Base-by-base conservation (phyloP, 1,140 invertebrate species). In the Philopotamus ludificatus region DNA sequence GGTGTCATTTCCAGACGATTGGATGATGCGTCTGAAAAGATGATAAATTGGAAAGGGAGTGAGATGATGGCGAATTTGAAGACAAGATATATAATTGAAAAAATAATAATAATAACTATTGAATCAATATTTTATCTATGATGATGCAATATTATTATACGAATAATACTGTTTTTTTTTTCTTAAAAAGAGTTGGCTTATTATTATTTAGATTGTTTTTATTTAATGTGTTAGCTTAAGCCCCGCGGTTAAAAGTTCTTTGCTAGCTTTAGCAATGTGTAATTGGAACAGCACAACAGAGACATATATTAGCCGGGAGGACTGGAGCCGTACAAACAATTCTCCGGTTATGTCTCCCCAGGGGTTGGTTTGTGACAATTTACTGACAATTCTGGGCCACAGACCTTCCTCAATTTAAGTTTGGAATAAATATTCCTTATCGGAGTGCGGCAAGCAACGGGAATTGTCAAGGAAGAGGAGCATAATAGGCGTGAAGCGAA, bases 361-460 rank as follows among this genome's bases (percentile, higher is more conserved):
- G 54, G 54, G 21, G 54, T 22, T 39, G 15, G 26, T 41, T 15
- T 26, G 28, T 57, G 54, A 57, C 54, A 57, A 57, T 57, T 39
- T 57, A 7, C 4, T 12, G 54, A 26, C 21, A 39, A 22, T 15
- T 28, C 26, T 21, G 12, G 21, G 21, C 54, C 54, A 39, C 54
- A 57, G 39, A 41, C 21, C 34, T 53, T 26, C 34, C 54, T 21
- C 34, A 39, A 42, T 42, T 57, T 42, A 42, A 42, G 15, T 57
- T 22, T 16, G 54, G 42, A 57, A 57, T 57, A 57, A 57, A 57
- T 57, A 57, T 57, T 57, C 39, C 54, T 57, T 57, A 57, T 57
- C 54, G 54, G 2, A 3, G 7, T 26, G 50, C 3, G 4, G 23
- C 9, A 26, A 7, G 9, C 9, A n/a, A 39, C 7, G 7, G 34